These are phyloP conservation scores for Archips xylosteana DNA, from an alignment of 2,888 invertebrate genomes.

Conservation along the genomic window DNA sequence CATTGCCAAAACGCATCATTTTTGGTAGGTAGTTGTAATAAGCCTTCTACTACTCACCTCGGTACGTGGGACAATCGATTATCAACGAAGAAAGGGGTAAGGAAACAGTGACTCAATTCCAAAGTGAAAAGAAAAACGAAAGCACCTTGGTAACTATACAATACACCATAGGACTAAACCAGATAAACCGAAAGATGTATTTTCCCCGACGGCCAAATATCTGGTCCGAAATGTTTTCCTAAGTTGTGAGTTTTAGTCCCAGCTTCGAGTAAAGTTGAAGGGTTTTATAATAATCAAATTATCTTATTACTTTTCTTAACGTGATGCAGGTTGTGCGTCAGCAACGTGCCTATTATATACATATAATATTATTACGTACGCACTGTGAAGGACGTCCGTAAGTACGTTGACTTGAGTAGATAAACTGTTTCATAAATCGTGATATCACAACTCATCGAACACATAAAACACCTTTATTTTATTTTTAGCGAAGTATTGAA, in stretches of 20 bases:
- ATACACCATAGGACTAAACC: neutral
- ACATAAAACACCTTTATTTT: neutral
- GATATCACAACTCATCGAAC: neutral
- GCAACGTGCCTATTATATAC: conserved; percentile 52
- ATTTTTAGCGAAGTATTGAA: neutral
- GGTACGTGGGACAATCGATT: neutral
- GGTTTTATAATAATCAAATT: conserved; percentile 67
- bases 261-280: conserved; percentile 40
- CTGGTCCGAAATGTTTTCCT: neutral
- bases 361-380: conserved; percentile 14
- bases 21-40: too few relatives aligned
- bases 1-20: too few relatives aligned
- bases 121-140: neutral
- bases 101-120: neutral
- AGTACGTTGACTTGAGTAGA: conserved; percentile 8
- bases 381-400: conserved; percentile 40
- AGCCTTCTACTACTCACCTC: neutral
- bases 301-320: conserved; percentile 58
- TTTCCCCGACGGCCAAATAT: neutral
- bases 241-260: neutral
- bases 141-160: neutral
- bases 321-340: conserved; percentile 61
- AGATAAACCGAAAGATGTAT: neutral
- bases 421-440: conserved; percentile 36
- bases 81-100: neutral